A percentile compares a stretch with the other conserved stretches of the same genome.
These are phyloP conservation scores for Drosophila varians DNA, from an alignment of 1,140 invertebrate genomes.

Conservation along the genomic window DNA sequence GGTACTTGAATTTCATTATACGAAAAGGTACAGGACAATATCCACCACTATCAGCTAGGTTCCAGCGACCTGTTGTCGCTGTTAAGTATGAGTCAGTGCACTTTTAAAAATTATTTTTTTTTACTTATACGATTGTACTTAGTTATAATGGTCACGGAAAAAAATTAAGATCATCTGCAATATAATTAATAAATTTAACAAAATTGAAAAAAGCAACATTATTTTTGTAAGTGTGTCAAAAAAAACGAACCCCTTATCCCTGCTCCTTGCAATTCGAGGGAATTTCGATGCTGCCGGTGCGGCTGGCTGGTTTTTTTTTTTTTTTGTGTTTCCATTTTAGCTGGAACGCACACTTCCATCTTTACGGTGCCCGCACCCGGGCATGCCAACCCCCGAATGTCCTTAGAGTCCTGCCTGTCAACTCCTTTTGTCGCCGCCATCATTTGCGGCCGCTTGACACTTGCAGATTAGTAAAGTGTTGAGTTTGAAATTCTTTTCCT, in stretches of 20 bases:
- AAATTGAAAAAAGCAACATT: neutral
- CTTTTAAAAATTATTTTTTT: neutral
- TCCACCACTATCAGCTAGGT: conserved; percentile 27
- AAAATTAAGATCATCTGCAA: no score
- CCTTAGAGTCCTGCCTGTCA: conserved; percentile 42
- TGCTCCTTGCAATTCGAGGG: conserved; percentile 45
- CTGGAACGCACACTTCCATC: conserved; percentile 76
- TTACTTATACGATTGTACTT: no score
- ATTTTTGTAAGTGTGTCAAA: conserved; percentile 23
- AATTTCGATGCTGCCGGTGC: conserved; percentile 68
- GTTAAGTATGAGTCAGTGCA: conserved; percentile 46
- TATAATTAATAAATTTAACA: no score
- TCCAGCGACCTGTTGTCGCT: conserved; percentile 62
- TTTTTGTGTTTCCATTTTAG: conserved; percentile 18
- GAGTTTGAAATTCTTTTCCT: conserved; percentile 64
- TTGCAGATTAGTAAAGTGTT: conserved; percentile 81
- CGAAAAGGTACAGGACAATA: conserved; percentile 54
- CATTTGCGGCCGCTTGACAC: conserved; percentile 68
- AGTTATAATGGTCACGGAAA: no score
- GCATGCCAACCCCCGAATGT: neutral
- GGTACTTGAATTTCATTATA: conserved; percentile 79
- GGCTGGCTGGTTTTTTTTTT: conserved; percentile 30
- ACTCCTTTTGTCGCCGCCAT: conserved; percentile 64
- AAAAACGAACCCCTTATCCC: conserved; percentile 52
- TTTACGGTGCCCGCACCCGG: conserved; percentile 24